Evolutionary conservation across 2,113 vertebrate genomes (phyloP), one percentile per base, ranked within the genome.

Genomic region (Neotragus moschatus): DNA sequence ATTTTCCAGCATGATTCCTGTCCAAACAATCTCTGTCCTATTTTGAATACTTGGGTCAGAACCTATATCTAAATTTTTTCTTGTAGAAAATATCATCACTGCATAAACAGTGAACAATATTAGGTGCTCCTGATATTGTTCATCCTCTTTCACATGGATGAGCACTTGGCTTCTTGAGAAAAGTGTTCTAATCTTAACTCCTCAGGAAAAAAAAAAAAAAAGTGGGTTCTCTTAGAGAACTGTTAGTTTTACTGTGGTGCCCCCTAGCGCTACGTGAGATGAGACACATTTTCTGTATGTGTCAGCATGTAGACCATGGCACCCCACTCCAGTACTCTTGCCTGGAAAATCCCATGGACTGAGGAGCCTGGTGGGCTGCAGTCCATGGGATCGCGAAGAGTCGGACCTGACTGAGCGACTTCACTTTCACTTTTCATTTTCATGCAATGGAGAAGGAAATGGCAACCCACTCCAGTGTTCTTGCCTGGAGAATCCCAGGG

Each of bases 171-270:
- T 95, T 61, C 63, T 84, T 13, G 1, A 88, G 60, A 77, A 96
- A 56, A 66, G 6, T 60, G 79, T 89, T 80, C 79, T 49, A 15
- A 17, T 56, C 58, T 53, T 39, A 25, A n/a, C 11, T 30, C 17
- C 11, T 75, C 55, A 21, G 23, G 61, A 9, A 70, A 77, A 70
- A 36, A 36, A 60, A 61, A 61, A 70, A 60, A 25, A 12, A 36
- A 43, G 26, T 9, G 4, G 0, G 7, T n/a, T 23, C 39, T 49
- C 53, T 85, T 28, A 1, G 21, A 63, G 15, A 39, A 84, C 17
- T 66, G 53, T 97, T 92, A 14, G 25, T 95, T 97, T 97, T 86
- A 87, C 91, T 87, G n/a, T 73, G 63, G 95, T 55, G 97, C 98
- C 98, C 94, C 77, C 98, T 98, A 96, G 96, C 86, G 98, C 63